Conservation (phyloP, 2,888 invertebrate genomes). For the Hirtodrosophila trivittata region DNA sequence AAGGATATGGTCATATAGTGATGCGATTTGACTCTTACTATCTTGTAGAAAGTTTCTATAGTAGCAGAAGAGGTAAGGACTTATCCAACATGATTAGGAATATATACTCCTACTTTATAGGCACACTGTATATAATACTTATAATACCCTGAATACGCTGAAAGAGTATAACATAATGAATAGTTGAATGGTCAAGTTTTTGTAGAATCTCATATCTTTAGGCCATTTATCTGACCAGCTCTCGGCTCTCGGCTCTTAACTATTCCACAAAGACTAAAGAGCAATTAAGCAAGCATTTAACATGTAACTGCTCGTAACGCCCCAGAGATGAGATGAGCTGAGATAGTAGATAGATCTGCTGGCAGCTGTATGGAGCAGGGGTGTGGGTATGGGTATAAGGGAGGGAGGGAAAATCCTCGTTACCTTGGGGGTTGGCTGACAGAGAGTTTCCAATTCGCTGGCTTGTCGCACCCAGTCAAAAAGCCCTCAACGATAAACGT, state of each 20-base stretch:
- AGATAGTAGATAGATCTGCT: constrained; percentile 6
- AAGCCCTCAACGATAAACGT: constrained; percentile 65
- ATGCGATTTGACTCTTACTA: too few species aligned
- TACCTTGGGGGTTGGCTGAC: constrained; percentile 35
- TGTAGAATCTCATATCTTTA: constrained; percentile 9
- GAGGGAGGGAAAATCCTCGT: constrained; percentile 33
- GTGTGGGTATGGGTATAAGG: background rate
- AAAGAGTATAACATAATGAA: too few species aligned
- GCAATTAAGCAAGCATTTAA: constrained; percentile 71
- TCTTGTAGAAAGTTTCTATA: too few species aligned
- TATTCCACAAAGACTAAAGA: constrained; percentile 20
- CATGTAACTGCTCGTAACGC: constrained; percentile 69
- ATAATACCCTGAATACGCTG: too few species aligned
- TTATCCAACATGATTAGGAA: too few species aligned
- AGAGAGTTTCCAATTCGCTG: constrained; percentile 69
- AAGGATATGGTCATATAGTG: too few species aligned
- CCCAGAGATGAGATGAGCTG: constrained; percentile 49
- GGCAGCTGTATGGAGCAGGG: constrained; percentile 8
- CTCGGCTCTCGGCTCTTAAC: constrained; percentile 63
- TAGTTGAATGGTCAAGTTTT: background rate
- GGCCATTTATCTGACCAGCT: constrained; percentile 57
- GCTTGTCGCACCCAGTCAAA: constrained; percentile 73
- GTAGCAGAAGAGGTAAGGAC: too few species aligned
- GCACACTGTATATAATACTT: too few species aligned
- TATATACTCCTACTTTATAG: too few species aligned